These are phyloP conservation scores for Hyposoter didymator DNA, from an alignment of 2,888 invertebrate genomes.

Conservation along the genomic window DNA sequence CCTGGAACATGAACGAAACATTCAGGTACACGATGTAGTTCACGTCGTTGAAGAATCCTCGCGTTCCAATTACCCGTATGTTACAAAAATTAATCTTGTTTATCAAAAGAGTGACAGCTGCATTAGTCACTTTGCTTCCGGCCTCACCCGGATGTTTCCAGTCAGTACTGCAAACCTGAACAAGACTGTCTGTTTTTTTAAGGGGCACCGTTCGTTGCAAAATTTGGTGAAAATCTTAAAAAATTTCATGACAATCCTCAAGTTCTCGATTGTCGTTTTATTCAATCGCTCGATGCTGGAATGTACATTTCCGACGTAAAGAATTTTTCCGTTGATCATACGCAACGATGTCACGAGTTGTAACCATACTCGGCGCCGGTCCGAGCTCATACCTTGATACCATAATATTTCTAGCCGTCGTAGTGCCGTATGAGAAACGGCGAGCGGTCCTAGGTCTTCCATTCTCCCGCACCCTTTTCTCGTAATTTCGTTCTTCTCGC, in stretches of 20 bases:
- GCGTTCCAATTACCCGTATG: neutral
- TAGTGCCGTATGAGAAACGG: conserved; percentile 56
- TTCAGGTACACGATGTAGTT: neutral
- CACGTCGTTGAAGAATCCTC: neutral
- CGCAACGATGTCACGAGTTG: conserved; percentile 43
- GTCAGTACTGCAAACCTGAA: neutral
- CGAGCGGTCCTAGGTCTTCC: conserved; percentile 46
- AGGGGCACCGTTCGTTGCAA: neutral
- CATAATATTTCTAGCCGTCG: conserved; percentile 9
- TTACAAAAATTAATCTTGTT: neutral
- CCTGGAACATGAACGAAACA: neutral
- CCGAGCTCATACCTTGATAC: conserved; percentile 41
- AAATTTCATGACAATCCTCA: neutral
- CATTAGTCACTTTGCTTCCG: neutral
- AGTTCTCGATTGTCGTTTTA: neutral
- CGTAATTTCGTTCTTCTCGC: conserved; percentile 59
- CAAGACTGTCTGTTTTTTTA: neutral
- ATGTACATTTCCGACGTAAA: conserved; percentile 30
- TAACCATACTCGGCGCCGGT: conserved; percentile 58
- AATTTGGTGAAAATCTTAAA: neutral
- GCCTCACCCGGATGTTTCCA: neutral
- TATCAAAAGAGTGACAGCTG: neutral
- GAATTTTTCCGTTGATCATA: conserved; percentile 46
- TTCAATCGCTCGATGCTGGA: conserved; percentile 18
- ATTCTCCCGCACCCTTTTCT: conserved; percentile 57